Evolutionary conservation across 2,888 invertebrate genomes (phyloP).

Genomic region (Camponotus fellah): DNA sequence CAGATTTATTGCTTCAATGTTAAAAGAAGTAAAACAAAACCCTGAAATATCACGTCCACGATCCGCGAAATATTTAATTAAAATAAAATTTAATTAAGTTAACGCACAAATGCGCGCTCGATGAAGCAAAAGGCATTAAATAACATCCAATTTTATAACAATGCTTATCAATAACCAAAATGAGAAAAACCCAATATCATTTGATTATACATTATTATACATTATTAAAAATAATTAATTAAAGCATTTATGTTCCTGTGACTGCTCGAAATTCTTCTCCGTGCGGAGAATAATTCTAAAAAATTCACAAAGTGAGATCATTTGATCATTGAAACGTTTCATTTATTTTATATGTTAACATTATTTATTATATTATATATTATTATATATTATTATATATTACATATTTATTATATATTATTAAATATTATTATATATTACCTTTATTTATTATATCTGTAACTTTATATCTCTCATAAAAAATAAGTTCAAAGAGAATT

Average conservation of each 20-base stretch:
- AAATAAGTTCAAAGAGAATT: background rate
- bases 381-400: too few relatives aligned
- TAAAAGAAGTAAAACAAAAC: background rate
- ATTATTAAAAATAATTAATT: background rate
- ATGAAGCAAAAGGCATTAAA: background rate
- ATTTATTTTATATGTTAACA: background rate
- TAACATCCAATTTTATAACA: constrained; percentile 25
- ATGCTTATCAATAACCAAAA: constrained; percentile 8
- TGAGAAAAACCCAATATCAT: background rate
- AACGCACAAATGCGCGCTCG: background rate
- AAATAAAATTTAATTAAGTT: constrained; percentile 9
- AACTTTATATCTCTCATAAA: background rate
- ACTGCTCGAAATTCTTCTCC: background rate
- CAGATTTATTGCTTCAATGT: constrained; percentile 11
- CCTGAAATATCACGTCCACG: background rate
- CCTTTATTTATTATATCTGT: too few relatives aligned
- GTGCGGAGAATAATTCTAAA: background rate
- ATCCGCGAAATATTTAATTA: constrained; percentile 2
- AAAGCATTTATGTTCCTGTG: background rate
- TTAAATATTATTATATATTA: too few relatives aligned
- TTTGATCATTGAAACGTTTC: background rate
- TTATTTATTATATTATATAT: too few relatives aligned
- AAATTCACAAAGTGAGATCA: background rate
- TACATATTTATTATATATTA: too few relatives aligned
- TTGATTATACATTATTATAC: background rate